phyloP scores from a whole-genome alignment of 2,888 invertebrate species.

The Cylloceria caligata region DNA sequence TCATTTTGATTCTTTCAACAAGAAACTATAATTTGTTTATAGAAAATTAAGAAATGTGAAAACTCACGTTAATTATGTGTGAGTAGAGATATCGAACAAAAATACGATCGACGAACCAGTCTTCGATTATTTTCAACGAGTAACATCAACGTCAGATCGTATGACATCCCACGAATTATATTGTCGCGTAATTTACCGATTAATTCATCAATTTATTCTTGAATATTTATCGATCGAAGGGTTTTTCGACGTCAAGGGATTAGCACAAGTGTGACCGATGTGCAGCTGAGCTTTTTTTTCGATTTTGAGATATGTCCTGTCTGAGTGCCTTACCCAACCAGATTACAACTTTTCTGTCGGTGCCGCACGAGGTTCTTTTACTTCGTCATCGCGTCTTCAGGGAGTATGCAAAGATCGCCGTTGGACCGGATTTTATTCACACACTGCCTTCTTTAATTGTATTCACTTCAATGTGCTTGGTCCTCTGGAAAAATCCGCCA shows the following conservation, averaged over 20 bases:
- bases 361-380: constrained; percentile 77
- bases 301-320: constrained; percentile 77
- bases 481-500: constrained; percentile 77
- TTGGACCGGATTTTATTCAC: constrained; percentile 81
- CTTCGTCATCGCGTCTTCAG: constrained; percentile 78
- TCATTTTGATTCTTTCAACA: not conserved
- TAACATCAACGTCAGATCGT: constrained; percentile 54
- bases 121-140: constrained; percentile 58
- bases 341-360: constrained; percentile 75
- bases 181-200: constrained; percentile 24
- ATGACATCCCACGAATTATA: constrained; percentile 1
- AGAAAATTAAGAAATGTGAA: not conserved
- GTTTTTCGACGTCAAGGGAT: not conserved
- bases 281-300: not conserved
- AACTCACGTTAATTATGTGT: not conserved
- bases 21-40: not conserved
- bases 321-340: constrained; percentile 75
- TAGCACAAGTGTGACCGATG: constrained; percentile 36
- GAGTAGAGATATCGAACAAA: not conserved
- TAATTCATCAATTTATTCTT: constrained; percentile 2
- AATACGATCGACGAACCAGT: constrained; percentile 54
- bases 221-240: not conserved
- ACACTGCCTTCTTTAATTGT: constrained; percentile 79
- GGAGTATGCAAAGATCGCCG: constrained; percentile 79
- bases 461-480: constrained; percentile 73